phyloP scores from a whole-genome alignment of 2,888 invertebrate species.

The Microchrysa polita region DNA sequence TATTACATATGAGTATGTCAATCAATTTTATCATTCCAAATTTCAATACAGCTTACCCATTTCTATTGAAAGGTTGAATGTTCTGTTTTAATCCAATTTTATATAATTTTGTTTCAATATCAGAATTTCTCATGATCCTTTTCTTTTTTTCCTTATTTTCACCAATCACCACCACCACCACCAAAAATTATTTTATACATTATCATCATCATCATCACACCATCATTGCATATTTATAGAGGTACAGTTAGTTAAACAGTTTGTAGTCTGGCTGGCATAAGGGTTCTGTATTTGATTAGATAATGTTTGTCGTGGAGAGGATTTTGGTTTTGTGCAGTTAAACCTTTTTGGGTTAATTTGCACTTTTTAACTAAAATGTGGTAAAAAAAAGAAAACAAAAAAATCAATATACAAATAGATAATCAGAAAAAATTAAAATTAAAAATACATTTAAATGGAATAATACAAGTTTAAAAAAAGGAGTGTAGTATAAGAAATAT shows the following conservation, averaged over 20 bases:
- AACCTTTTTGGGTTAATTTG: constrained; percentile 44
- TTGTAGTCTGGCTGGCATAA: too few species aligned
- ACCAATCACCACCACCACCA: constrained; percentile 41
- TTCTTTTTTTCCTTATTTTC: constrained; percentile 13
- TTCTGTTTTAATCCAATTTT: constrained; percentile 36
- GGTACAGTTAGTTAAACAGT: constrained; percentile 24
- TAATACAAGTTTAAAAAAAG: too few species aligned
- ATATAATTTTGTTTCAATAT: constrained; percentile 12
- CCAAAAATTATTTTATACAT: background rate
- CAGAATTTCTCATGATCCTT: background rate
- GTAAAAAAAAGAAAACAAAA: constrained; percentile 45
- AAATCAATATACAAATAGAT: background rate
- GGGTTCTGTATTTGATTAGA: too few species aligned
- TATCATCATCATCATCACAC: constrained; percentile 4
- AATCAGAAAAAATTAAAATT: background rate
- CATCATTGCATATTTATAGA: constrained; percentile 28
- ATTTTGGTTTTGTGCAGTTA: constrained; percentile 47
- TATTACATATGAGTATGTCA: too few species aligned
- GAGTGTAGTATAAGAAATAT: too few species aligned
- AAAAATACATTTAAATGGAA: too few species aligned
- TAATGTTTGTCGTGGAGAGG: too few species aligned
- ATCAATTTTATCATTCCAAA: too few species aligned
- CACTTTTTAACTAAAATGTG: constrained; percentile 49
- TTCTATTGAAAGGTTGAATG: constrained; percentile 12
- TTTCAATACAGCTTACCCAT: constrained; percentile 34